Conservation (phyloP, 2,113 vertebrate genomes). For the Xiphophorus hellerii region DNA sequence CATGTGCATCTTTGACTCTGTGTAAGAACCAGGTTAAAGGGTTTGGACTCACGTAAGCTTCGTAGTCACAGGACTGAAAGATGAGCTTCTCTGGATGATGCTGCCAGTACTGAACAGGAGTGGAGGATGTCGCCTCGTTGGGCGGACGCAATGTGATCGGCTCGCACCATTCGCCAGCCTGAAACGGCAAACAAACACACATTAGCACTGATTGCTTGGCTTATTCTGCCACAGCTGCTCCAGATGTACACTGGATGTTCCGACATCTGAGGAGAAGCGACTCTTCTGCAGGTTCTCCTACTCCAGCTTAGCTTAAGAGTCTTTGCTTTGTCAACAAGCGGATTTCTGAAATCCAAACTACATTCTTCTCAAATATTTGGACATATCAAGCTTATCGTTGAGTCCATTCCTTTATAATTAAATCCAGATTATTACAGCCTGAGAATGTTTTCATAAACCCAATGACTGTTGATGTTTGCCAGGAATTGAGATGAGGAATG, state of each 20-base stretch:
- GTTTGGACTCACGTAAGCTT: slow-evolving; percentile 93
- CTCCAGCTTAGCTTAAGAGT: neutral
- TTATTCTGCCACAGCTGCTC: neutral
- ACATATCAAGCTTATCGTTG: slow-evolving; percentile 29
- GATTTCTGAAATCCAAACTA: slow-evolving; percentile 17
- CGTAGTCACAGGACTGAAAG: slow-evolving; percentile 99
- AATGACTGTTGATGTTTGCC: slow-evolving; percentile 15
- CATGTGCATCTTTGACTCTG: too few species aligned
- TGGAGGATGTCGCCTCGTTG: slow-evolving; percentile 97
- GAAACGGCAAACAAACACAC: slow-evolving; percentile 74
- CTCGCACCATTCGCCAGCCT: slow-evolving; percentile 99
- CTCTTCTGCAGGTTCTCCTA: neutral
- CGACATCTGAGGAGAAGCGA: slow-evolving; percentile 10
- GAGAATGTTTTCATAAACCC: slow-evolving; percentile 10
- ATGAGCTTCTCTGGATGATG: slow-evolving; percentile 99
- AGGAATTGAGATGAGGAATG: neutral
- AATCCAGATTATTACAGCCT: slow-evolving; percentile 42
- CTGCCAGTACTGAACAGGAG: slow-evolving; percentile 98
- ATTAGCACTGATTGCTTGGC: slow-evolving; percentile 13
- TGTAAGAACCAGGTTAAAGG: neutral
- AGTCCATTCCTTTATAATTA: slow-evolving; percentile 35
- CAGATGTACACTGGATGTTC: neutral
- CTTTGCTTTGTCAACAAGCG: slow-evolving; percentile 14
- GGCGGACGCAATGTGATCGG: slow-evolving; percentile 96
- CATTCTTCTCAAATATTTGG: slow-evolving; percentile 31